Percentiles rank a stretch among this genome's conserved stretches.
Evolutionary conservation across 2,888 invertebrate species (phyloP).

Genomic region (Hemithea aestivaria): DNA sequence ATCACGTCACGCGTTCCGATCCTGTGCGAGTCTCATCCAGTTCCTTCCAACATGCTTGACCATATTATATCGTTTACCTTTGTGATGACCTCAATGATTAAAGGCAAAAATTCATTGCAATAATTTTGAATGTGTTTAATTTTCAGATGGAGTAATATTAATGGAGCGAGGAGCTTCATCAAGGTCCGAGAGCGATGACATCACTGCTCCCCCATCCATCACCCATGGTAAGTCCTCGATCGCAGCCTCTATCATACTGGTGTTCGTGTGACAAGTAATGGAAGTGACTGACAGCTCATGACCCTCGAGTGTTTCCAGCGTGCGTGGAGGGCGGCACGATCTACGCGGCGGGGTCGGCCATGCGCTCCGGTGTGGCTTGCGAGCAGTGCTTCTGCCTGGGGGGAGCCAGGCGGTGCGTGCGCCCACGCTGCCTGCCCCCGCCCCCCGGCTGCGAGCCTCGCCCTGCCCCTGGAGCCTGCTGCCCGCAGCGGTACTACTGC

Average conservation of each 20-base stretch:
- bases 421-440: conserved; percentile 88
- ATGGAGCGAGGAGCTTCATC: conserved; percentile 47
- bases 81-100: too few species aligned
- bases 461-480: conserved; percentile 84
- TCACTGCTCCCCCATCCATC: conserved; percentile 34
- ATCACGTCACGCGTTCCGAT: too few species aligned
- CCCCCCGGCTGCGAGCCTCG: conserved; percentile 84
- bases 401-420: conserved; percentile 86
- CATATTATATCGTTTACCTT: too few species aligned
- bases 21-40: too few species aligned
- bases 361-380: conserved; percentile 88
- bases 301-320: conserved; percentile 71
- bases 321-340: conserved; percentile 85
- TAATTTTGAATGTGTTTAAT: conserved; percentile 2
- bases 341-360: conserved; percentile 90
- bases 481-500: conserved; percentile 89
- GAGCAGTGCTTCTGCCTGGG: conserved; percentile 92
- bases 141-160: conserved; percentile 50
- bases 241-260: background rate
- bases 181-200: conserved; percentile 38
- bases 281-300: conserved; percentile 28
- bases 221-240: conserved; percentile 42
- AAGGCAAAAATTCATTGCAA: too few species aligned
- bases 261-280: background rate
- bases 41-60: too few species aligned